Evolutionary conservation across 2,113 vertebrate genomes (phyloP).

Genomic region (Sigmodon hispidus): DNA sequence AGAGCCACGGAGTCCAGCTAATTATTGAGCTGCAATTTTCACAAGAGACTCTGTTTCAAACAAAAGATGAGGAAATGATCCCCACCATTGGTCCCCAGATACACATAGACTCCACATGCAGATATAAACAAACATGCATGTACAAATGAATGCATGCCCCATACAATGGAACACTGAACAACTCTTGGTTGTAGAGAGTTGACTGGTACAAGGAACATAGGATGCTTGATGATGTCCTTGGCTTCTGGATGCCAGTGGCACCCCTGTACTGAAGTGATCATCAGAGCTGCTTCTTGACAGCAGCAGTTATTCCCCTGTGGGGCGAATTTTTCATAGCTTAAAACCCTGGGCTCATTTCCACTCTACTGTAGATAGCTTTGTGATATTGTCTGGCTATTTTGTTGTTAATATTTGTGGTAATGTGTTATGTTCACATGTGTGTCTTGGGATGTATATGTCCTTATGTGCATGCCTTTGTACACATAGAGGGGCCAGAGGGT

Average conservation of each 20-base stretch:
- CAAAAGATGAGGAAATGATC: neutral
- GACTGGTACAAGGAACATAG: neutral
- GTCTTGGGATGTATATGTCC: neutral
- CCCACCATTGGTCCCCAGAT: no score
- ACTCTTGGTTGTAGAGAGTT: neutral
- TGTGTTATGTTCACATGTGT: neutral
- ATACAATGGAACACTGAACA: no score
- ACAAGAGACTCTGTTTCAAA: neutral
- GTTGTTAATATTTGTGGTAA: no score
- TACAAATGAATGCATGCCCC: no score
- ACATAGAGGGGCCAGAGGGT: neutral
- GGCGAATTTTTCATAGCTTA: neutral
- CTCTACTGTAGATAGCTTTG: neutral
- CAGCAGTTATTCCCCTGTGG: neutral
- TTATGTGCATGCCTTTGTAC: neutral
- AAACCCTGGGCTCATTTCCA: neutral
- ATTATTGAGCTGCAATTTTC: neutral
- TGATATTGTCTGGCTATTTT: neutral
- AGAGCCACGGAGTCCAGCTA: neutral
- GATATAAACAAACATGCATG: accelerated
- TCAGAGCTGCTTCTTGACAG: neutral
- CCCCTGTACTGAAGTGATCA: accelerated
- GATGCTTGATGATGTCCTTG: neutral
- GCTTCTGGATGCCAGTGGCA: neutral
- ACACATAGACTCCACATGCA: no score